phyloP scores from a whole-genome alignment of 2,797 vertebrate genomes.

The Synanceia verrucosa region DNA sequence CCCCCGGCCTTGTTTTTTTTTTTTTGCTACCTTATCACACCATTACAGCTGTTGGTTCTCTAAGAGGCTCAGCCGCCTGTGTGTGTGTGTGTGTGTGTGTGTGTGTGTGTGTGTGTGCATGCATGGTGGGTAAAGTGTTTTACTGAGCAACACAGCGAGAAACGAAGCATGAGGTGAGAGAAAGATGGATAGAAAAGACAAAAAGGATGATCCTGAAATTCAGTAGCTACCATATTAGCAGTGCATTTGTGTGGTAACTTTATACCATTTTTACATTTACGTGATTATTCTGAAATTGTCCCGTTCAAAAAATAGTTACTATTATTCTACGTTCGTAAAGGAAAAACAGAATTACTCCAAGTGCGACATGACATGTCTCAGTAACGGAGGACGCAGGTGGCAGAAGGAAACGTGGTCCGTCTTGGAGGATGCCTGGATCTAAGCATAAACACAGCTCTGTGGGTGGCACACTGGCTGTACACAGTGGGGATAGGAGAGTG shows the following conservation, averaged over 20 bases:
- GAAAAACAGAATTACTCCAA: neutral
- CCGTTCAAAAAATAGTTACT: neutral
- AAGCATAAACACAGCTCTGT: conserved; percentile 42
- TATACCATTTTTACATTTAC: neutral
- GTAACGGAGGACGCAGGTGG: conserved; percentile 4
- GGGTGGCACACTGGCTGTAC: conserved; percentile 26
- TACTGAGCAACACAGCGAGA: conserved; percentile 18
- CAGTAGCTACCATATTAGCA: neutral
- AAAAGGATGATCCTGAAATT: neutral
- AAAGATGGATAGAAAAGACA: neutral
- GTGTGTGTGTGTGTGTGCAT: conserved; percentile 1
- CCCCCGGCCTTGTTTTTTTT: conserved; percentile 44
- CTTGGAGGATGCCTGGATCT: conserved; percentile 28
- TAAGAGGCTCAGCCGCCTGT: conserved; percentile 53
- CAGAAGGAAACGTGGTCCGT: conserved; percentile 5
- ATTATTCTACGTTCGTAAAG: neutral
- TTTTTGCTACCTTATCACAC: conserved; percentile 74
- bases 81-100: neutral
- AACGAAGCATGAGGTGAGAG: conserved; percentile 6
- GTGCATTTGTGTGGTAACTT: neutral
- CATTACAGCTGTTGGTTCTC: conserved; percentile 69
- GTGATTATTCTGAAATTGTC: neutral
- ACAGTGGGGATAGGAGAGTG: conserved; percentile 15
- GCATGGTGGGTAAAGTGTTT: conserved; percentile 19
- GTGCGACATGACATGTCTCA: neutral